Evolutionary conservation across 2,113 vertebrate species (phyloP).

Genomic region (Echinops telfairi): DNA sequence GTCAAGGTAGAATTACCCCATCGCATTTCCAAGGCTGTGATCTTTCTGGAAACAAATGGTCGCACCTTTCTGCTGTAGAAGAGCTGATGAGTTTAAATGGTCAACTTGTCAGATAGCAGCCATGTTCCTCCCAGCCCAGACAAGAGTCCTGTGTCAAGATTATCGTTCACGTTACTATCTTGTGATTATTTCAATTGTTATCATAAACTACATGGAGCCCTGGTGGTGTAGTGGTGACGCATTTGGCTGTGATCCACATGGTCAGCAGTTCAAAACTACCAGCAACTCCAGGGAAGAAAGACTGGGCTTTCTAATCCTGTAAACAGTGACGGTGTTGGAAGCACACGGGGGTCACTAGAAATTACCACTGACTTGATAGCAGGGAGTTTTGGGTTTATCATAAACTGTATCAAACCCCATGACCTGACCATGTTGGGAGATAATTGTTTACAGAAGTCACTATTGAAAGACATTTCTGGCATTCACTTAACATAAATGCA

Average conservation of each 20-base stretch:
- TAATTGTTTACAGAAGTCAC: conserved; percentile 6
- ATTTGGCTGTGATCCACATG: no score
- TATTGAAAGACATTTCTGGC: background rate
- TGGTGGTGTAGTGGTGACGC: no score
- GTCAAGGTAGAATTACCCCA: background rate
- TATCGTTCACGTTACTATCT: background rate
- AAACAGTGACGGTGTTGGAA: no score
- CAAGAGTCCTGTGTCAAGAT: conserved; percentile 33
- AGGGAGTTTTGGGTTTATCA: background rate
- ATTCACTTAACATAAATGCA: conserved; percentile 1
- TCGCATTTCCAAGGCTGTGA: background rate
- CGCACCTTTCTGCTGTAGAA: background rate
- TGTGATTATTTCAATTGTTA: no score
- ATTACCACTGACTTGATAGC: no score
- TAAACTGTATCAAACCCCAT: conserved; percentile 18
- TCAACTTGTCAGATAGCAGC: background rate
- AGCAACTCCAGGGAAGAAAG: no score
- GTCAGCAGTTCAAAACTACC: no score
- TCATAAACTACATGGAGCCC: no score
- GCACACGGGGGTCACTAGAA: no score
- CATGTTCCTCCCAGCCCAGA: background rate
- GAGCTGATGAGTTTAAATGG: background rate
- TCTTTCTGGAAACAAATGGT: background rate
- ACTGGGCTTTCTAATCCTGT: no score
- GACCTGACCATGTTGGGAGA: background rate